Base-by-base conservation (phyloP, 2,113 vertebrate species). In the Galeopterus variegatus region DNA sequence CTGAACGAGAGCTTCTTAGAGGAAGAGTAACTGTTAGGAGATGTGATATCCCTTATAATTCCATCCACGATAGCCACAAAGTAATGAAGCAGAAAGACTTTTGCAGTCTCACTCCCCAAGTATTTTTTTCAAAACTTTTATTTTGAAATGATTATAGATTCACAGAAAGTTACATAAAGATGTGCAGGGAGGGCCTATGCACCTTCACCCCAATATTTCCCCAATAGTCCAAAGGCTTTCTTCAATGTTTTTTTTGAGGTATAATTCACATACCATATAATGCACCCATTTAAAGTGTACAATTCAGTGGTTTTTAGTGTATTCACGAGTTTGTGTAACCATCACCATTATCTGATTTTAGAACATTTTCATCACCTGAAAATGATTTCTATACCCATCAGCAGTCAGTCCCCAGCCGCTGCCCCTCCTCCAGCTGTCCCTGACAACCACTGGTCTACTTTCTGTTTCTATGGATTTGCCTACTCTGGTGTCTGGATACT, bases 111-210 rank as follows among this genome's bases (percentile, higher is more conserved):
- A 50, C 41, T 73, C 81, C 75, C 26, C 21, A 93, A 84, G 4
- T 41, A 18, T 58, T 54, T 73, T 84, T 60, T 93, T 36, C 6
- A 58, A 80, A 77, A 54, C 14, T 10, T 54, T 73, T 62, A 41
- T 73, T 79, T 65, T 79, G 26, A 67, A 92, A 76, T 79, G 76
- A 54, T 52, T 88, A 90, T 50, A 84, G 31, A 80, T 85, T 89
- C 15, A 81, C 4, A 64, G 36, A 28, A 73, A 48, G 8, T 85
- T 93, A 50, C 2, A 23, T 70, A 64, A 56, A 70, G 69, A 69
- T 13, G 12, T 84, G 19, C 18, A n/a, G 12, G 28, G 33, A 91
- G 4, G 60, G 56, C 45, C 31, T 70, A 0, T 76, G 41, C 54
- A 64, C 54, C 14, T 5, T 90, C 18, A 28, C 19, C 14, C 28